Evolutionary conservation across 2,797 vertebrate species (phyloP).

Genomic region (Cichlasoma orientale): DNA sequence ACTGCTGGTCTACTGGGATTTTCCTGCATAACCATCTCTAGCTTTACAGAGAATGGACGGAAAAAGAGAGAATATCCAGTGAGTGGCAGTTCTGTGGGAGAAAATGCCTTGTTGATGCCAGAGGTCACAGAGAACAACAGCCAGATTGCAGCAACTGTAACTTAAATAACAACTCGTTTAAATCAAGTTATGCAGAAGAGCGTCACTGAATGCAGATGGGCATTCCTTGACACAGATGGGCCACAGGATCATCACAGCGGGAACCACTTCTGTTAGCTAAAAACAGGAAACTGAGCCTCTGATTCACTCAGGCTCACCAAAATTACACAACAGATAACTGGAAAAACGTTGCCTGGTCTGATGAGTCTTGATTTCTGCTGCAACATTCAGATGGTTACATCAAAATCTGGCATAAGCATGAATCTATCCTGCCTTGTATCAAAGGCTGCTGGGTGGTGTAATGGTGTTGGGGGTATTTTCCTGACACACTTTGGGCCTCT

Average conservation of each 20-base stretch:
- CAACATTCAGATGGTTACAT: background rate
- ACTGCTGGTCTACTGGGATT: background rate
- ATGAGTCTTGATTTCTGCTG: background rate
- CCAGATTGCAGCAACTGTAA: background rate
- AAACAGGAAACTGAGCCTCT: background rate
- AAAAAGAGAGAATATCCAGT: background rate
- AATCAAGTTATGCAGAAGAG: background rate
- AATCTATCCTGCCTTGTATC: background rate
- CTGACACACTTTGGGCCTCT: background rate
- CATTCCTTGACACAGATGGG: background rate
- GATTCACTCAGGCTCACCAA: background rate
- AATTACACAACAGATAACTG: background rate
- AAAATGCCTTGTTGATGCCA: background rate
- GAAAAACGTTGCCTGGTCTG: background rate
- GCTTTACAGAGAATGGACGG: background rate
- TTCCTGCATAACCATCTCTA: background rate
- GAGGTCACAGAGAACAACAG: background rate
- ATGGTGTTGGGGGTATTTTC: background rate
- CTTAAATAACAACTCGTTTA: background rate
- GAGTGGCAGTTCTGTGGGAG: background rate
- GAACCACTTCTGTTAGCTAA: background rate
- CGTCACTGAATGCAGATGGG: background rate
- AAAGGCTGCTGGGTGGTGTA: background rate
- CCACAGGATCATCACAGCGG: background rate
- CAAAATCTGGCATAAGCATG: background rate